Conservation (phyloP, 2,888 invertebrate genomes). For the Hartigia nigra region DNA sequence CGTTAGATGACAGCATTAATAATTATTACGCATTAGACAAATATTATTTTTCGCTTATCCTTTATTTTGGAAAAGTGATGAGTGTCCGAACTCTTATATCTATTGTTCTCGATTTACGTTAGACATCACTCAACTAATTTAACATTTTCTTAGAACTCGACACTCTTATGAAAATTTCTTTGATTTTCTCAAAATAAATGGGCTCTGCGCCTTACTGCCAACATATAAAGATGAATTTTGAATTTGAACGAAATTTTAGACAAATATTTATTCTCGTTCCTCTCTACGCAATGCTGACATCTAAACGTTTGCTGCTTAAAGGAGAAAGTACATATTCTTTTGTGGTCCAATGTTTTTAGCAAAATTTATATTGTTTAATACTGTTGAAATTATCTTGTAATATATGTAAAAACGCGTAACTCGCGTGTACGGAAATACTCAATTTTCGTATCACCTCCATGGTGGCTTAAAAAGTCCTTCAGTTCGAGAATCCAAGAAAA, state of each 20-base stretch:
- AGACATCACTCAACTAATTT: not conserved
- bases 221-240: not conserved
- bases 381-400: constrained; percentile 33
- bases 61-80: not conserved
- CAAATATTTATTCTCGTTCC: not conserved
- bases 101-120: not conserved
- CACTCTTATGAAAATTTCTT: not conserved
- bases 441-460: not conserved
- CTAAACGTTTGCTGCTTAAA: constrained; percentile 31
- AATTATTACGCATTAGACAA: not conserved
- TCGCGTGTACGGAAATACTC: not conserved
- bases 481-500: not conserved
- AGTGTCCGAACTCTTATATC: not conserved
- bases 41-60: not conserved
- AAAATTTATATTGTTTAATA: constrained; percentile 45
- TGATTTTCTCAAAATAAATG: too few relatives aligned
- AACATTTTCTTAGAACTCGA: not conserved
- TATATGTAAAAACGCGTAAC: constrained; percentile 5
- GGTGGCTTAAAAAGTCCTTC: not conserved
- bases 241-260: not conserved
- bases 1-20: constrained; percentile 18
- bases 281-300: constrained; percentile 38
- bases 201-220: not conserved
- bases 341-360: constrained; percentile 33
- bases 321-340: constrained; percentile 26